Conservation (phyloP, 1,140 invertebrate species). For the Prorops nasuta region DNA sequence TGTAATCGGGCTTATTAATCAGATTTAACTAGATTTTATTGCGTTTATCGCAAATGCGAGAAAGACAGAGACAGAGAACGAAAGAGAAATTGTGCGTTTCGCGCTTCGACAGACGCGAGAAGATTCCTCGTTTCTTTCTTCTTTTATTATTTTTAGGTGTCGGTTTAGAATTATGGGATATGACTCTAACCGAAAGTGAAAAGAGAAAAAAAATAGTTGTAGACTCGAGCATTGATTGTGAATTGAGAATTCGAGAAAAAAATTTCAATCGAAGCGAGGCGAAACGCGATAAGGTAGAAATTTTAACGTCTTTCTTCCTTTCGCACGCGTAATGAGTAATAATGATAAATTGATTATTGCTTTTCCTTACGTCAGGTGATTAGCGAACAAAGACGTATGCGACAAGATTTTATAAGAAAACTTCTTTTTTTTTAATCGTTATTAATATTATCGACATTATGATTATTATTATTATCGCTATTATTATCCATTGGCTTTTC, state of each 20-base stretch:
- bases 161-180: constrained; percentile 42
- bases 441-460: not conserved
- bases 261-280: constrained; percentile 15
- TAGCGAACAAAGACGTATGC: not conserved
- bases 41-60: constrained; percentile 5
- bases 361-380: not conserved
- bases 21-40: constrained; percentile 16
- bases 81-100: not conserved
- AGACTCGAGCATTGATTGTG: constrained; percentile 9
- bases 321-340: no score
- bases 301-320: no score
- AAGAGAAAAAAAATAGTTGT: constrained; percentile 19
- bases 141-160: constrained; percentile 38
- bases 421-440: not conserved
- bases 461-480: not conserved
- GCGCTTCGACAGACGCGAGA: constrained; percentile 11
- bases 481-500: not conserved
- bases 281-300: constrained; percentile 9
- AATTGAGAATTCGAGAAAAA: not conserved
- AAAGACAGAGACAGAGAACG: no score
- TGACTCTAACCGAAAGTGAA: constrained; percentile 38
- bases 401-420: not conserved
- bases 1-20: constrained; percentile 32
- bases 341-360: no score
- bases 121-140: constrained; percentile 17